phyloP scores from a whole-genome alignment of 2,797 vertebrate genomes.

The Pristis pectinata region DNA sequence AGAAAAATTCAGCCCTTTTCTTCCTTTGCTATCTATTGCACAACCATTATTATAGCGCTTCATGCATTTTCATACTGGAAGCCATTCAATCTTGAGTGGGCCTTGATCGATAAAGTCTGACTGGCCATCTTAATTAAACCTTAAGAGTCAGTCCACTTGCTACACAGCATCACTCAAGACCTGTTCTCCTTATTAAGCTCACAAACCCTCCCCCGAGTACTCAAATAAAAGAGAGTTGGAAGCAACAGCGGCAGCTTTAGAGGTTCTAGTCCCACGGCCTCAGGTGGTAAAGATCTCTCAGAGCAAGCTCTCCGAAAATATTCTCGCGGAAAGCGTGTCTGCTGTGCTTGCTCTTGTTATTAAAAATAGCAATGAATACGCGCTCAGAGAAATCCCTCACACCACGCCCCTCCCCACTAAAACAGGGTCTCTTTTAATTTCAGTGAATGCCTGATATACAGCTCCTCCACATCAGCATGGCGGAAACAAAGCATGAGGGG shows the following conservation, averaged over 20 bases:
- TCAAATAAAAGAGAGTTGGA: constrained; percentile 43
- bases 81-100: constrained; percentile 7
- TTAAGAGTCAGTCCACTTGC: constrained; percentile 40
- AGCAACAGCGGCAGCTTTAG: constrained; percentile 47
- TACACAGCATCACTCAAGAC: not conserved
- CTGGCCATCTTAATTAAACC: constrained; percentile 51
- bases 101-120: constrained; percentile 38
- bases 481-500: constrained; percentile 25
- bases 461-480: constrained; percentile 53
- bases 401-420: not conserved
- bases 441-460: constrained; percentile 59
- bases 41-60: not conserved
- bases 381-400: constrained; percentile 58
- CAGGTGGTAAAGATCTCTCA: constrained; percentile 60
- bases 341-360: constrained; percentile 62
- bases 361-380: constrained; percentile 61
- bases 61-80: constrained; percentile 13
- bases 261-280: constrained; percentile 51
- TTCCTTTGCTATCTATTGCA: not conserved
- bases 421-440: constrained; percentile 57
- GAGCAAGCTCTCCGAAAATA: constrained; percentile 63
- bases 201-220: constrained; percentile 20
- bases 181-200: constrained; percentile 38
- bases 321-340: constrained; percentile 56
- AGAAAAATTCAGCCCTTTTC: not conserved